Base-by-base conservation (phyloP, 2,113 vertebrate species). In the Salvelinus namaycush region DNA sequence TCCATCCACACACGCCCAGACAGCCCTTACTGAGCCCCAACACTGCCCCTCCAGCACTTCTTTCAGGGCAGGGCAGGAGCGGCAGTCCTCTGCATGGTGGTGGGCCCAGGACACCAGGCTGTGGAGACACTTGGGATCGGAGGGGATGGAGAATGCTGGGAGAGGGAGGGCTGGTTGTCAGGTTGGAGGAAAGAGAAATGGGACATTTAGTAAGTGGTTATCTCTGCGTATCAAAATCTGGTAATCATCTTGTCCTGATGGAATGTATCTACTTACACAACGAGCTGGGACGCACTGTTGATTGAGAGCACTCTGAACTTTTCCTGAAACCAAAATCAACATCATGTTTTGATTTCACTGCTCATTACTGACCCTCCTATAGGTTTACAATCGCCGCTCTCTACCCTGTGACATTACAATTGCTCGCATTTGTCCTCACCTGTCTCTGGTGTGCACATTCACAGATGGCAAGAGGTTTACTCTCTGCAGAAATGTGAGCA, bases 101-200 rank as follows among this genome's bases (percentile, higher is more conserved):
- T 99, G 97, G 0, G 94, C 80, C 97, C 97, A 99, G 0, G 83
- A 90, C 79, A 98, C 97, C 91, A 99, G 84, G 60, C 91, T 84
- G 73, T 87, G 94, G 80, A 99, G 94, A 92, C 95, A 95, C 86
- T 93, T 93, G 0, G 92, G 88, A 88, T 95, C 96, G 1, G 93
- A 95, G 0, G 93, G 92, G 84, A 98, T 93, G 84, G 80, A 84
- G 0, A 79, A 57, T 1, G 77, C 88, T 89, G 60, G 11, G 75
- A 76, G n/a, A 8, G 31, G 24, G 2, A 34, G 7, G 14, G 51
- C 3, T 54, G 51, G 16, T 9, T 22, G 59, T 22, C 20, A 39
- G 48, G 51, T n/a, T 49, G 26, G 49, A 57, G 29, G 12, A 22
- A 22, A 72, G 54, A 7, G 39, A 60, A 54, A 20, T 22, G 13